These are phyloP conservation scores for Pseudotriccus pelzelni DNA, from an alignment of 2,797 vertebrate species.

Conservation along the genomic window DNA sequence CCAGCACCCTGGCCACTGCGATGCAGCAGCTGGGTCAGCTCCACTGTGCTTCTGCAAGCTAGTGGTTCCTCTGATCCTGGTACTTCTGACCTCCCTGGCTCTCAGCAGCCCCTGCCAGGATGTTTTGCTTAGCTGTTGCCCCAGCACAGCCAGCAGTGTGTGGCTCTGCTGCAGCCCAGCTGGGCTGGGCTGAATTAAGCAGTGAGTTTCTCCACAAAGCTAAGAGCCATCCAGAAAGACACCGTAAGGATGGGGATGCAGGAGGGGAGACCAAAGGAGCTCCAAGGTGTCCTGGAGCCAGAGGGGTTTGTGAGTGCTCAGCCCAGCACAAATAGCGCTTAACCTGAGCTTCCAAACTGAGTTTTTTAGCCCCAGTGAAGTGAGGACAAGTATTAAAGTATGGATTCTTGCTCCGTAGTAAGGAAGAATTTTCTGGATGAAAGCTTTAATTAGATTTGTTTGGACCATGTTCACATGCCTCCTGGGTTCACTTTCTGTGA, in stretches of 20 bases:
- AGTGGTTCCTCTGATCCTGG: not conserved
- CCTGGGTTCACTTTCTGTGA: constrained; percentile 54
- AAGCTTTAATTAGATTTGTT: constrained; percentile 68
- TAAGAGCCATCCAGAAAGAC: not conserved
- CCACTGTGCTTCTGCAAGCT: not conserved
- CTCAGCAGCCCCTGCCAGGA: not conserved
- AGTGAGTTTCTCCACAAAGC: not conserved
- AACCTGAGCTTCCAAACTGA: not conserved
- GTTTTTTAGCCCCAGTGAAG: constrained; percentile 22
- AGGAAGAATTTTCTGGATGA: constrained; percentile 67
- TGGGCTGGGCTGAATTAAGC: not conserved
- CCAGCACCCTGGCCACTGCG: not conserved
- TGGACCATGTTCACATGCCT: constrained; percentile 52
- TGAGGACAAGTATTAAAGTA: constrained; percentile 43
- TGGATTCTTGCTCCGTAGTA: constrained; percentile 33
- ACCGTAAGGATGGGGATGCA: not conserved
- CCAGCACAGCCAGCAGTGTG: not conserved
- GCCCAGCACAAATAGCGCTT: not conserved
- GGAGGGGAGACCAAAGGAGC: not conserved
- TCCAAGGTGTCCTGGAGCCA: not conserved
- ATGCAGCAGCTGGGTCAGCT: not conserved
- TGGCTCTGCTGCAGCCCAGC: not conserved
- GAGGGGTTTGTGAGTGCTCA: not conserved
- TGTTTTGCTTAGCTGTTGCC: not conserved
- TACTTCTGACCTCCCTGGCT: not conserved